phyloP scores from a whole-genome alignment of 2,113 vertebrate genomes.

The Myanophis thanlyinensis region DNA sequence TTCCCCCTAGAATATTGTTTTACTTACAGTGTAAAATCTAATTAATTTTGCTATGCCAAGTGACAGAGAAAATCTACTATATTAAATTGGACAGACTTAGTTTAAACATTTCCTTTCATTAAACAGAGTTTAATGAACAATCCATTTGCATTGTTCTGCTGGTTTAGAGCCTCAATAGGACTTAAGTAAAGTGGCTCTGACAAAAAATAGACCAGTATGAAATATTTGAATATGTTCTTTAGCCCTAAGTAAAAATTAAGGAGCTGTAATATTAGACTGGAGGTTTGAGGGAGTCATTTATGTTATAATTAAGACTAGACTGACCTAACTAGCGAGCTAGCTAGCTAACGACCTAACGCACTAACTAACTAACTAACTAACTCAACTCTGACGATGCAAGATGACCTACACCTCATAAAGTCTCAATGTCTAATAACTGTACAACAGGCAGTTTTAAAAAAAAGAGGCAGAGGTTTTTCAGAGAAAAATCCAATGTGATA shows the following conservation, averaged over 20 bases:
- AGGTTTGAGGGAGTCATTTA: not conserved
- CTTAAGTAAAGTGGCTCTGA: not conserved
- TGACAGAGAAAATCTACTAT: not conserved
- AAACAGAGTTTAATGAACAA: not conserved
- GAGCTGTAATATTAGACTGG: not conserved
- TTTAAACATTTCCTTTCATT: not conserved
- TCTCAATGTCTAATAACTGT: not conserved
- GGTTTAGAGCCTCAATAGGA: not conserved
- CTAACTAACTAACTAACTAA: too few species aligned
- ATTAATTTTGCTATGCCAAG: not conserved
- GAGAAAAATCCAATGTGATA: not conserved
- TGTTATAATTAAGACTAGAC: not conserved
- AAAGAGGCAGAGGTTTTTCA: not conserved
- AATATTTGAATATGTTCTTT: not conserved
- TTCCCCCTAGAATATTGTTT: not conserved
- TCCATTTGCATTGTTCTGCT: not conserved
- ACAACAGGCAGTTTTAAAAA: not conserved
- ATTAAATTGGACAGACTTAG: not conserved
- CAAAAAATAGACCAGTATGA: not conserved
- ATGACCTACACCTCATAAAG: not conserved
- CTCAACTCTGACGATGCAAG: conserved; percentile 14
- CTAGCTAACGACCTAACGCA: too few species aligned
- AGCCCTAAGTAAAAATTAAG: not conserved
- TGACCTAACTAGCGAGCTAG: too few species aligned
- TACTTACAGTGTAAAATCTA: not conserved